Conservation (phyloP, 2,888 invertebrate species). For the Apodemia duryi region DNA sequence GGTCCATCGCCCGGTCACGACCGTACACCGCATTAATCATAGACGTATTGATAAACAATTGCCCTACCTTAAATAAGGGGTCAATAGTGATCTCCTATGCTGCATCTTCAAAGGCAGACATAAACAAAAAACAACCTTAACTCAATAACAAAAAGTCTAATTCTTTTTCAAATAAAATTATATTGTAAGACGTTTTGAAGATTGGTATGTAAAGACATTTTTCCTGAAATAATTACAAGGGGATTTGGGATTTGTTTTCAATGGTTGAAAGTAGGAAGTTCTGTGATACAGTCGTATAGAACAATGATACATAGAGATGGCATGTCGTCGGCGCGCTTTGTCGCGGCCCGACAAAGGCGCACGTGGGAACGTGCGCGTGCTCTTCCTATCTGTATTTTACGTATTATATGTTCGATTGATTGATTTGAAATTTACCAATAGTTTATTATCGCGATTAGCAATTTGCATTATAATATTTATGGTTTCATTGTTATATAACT, state of each 20-base stretch:
- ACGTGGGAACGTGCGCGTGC: slow-evolving; percentile 75
- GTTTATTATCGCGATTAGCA: slow-evolving; percentile 14
- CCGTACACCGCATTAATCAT: slow-evolving; percentile 49
- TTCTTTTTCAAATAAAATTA: slow-evolving; percentile 25
- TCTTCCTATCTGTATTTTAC: slow-evolving; percentile 49
- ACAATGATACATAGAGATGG: slow-evolving; percentile 44
- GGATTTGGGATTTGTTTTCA: slow-evolving; percentile 33
- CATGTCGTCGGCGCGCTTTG: slow-evolving; percentile 71
- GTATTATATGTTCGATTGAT: slow-evolving; percentile 54
- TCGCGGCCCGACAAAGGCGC: slow-evolving; percentile 72
- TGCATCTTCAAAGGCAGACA: slow-evolving; percentile 36
- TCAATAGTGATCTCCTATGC: slow-evolving; percentile 46
- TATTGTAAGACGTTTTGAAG: slow-evolving; percentile 35
- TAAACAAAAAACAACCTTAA: slow-evolving; percentile 34
- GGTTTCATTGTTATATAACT: background rate
- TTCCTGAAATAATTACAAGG: slow-evolving; percentile 36
- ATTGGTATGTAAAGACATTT: slow-evolving; percentile 41
- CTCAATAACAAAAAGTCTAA: slow-evolving; percentile 21
- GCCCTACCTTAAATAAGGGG: slow-evolving; percentile 76
- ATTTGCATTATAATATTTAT: slow-evolving; percentile 9
- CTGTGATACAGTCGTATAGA: slow-evolving; percentile 19
- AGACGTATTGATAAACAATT: slow-evolving; percentile 76
- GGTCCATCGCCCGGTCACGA: slow-evolving; percentile 53
- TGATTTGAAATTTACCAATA: slow-evolving; percentile 50
- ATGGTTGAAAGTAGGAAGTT: slow-evolving; percentile 37